Conservation (phyloP, 2,797 vertebrate genomes). For the Darevskia nairensis region DNA sequence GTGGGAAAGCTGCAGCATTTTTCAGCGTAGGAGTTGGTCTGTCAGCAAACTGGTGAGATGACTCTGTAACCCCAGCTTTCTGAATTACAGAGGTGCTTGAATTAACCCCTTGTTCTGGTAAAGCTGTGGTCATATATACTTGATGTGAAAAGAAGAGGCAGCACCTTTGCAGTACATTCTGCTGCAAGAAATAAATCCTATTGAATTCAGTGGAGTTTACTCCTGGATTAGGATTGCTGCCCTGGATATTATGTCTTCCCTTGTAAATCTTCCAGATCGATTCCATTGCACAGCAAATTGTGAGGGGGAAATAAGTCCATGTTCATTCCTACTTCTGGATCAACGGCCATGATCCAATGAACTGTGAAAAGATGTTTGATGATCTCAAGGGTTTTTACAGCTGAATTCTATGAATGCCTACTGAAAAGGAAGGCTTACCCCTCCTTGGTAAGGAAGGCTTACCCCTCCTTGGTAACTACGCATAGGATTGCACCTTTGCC, state of each 20-base stretch:
- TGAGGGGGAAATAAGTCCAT: rapidly evolving
- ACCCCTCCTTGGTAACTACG: neutral
- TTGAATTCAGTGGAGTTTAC: no score
- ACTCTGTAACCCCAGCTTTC: slow-evolving; percentile 58
- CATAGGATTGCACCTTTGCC: neutral
- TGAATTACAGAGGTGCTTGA: slow-evolving; percentile 64
- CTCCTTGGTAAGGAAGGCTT: no score
- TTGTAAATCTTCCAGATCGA: slow-evolving; percentile 23
- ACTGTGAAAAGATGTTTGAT: neutral
- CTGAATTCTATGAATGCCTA: neutral
- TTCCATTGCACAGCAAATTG: neutral
- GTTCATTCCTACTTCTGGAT: slow-evolving; percentile 19
- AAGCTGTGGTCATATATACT: slow-evolving; percentile 56
- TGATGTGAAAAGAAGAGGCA: slow-evolving; percentile 5
- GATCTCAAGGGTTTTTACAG: neutral
- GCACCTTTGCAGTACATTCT: slow-evolving; percentile 37
- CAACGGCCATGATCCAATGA: neutral
- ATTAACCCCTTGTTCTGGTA: slow-evolving; percentile 43
- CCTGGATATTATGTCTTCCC: slow-evolving; percentile 11
- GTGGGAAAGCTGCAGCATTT: slow-evolving; percentile 18
- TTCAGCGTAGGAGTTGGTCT: neutral
- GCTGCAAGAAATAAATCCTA: slow-evolving; percentile 37
- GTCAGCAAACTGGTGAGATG: slow-evolving; percentile 55
- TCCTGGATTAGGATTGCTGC: no score
- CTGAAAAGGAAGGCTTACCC: neutral